These are phyloP conservation scores for Stigmatopora nigra DNA, from an alignment of 2,113 vertebrate species.

Conservation along the genomic window DNA sequence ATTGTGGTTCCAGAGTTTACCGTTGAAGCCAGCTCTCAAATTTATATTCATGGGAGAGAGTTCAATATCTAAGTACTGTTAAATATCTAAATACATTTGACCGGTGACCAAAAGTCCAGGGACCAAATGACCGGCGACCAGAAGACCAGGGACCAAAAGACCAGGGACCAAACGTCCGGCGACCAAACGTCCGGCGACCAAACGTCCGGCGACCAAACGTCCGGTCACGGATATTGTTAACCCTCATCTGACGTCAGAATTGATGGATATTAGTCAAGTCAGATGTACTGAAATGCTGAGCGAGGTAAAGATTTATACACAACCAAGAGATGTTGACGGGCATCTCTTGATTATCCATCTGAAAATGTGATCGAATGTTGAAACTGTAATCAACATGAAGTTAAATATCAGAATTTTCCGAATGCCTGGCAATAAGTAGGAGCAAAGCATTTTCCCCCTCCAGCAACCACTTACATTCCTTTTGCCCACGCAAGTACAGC, in stretches of 20 bases:
- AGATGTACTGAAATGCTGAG: slow-evolving; percentile 6
- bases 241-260: slow-evolving; percentile 37
- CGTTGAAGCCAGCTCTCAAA: too few species aligned
- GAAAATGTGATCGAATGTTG: too few species aligned
- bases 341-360: background rate
- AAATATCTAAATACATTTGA: background rate
- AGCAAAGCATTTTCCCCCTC: slow-evolving; percentile 14
- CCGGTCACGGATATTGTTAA: too few species aligned
- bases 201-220: too few species aligned
- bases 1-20: too few species aligned
- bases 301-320: background rate
- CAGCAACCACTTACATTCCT: slow-evolving; percentile 33
- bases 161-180: too few species aligned
- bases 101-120: too few species aligned
- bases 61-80: slow-evolving; percentile 15
- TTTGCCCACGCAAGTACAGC: slow-evolving; percentile 17
- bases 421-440: slow-evolving; percentile 63
- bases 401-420: slow-evolving; percentile 19
- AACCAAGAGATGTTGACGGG: background rate
- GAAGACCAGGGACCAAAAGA: too few species aligned
- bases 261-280: slow-evolving; percentile 10
- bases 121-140: too few species aligned
- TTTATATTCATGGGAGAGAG: too few species aligned
- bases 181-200: too few species aligned
- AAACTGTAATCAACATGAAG: background rate